A percentile compares a stretch with the other conserved stretches of the same genome.
Conservation (phyloP, 2,797 vertebrate species). For the Melanotaenia trifasciata region DNA sequence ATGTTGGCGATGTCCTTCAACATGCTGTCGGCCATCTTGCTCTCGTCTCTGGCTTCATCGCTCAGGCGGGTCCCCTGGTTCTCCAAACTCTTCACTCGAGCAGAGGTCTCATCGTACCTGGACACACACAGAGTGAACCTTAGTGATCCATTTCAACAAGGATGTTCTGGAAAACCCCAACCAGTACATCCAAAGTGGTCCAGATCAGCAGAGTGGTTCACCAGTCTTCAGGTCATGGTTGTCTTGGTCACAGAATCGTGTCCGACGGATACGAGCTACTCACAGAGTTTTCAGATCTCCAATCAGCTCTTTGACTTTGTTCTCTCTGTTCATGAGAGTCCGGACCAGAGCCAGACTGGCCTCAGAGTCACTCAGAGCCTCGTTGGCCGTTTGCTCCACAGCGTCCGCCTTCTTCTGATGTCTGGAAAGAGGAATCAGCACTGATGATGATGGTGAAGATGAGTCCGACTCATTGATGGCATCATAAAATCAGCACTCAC, state of each 20-base stretch:
- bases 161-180: too few species aligned
- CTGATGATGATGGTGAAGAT: neutral
- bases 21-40: slow-evolving; percentile 57
- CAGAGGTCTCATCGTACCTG: slow-evolving; percentile 73
- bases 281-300: slow-evolving; percentile 64
- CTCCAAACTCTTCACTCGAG: slow-evolving; percentile 71
- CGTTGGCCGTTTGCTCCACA: slow-evolving; percentile 71
- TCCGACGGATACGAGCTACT: slow-evolving; percentile 15
- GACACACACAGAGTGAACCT: neutral
- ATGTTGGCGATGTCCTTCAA: slow-evolving; percentile 69
- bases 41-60: slow-evolving; percentile 67
- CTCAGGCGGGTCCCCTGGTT: slow-evolving; percentile 59
- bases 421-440: slow-evolving; percentile 71
- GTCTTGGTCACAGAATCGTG: neutral
- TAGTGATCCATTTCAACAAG: too few species aligned
- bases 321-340: slow-evolving; percentile 61
- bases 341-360: slow-evolving; percentile 79
- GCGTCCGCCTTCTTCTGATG: slow-evolving; percentile 77
- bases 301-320: slow-evolving; percentile 75
- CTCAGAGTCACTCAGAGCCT: slow-evolving; percentile 69
- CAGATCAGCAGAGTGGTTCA: too few species aligned
- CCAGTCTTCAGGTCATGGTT: too few species aligned
- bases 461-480: neutral
- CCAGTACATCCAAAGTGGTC: too few species aligned
- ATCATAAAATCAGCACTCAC: slow-evolving; percentile 61